phyloP scores from a whole-genome alignment of 2,113 vertebrate species.

The Micronycteris hirsuta region DNA sequence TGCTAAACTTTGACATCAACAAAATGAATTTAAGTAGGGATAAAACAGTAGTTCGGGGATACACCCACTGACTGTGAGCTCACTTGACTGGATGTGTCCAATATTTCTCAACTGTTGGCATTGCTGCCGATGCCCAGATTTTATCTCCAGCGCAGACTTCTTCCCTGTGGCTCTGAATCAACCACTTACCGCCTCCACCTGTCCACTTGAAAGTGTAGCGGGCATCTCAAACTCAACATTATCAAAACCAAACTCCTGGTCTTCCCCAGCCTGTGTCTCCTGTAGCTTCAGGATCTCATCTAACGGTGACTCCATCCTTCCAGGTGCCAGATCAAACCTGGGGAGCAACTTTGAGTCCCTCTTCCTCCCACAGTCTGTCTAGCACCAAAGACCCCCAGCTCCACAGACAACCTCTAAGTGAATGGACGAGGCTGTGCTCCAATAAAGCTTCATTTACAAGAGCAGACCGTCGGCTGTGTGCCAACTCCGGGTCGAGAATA shows the following conservation, averaged over 20 bases:
- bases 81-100: accelerated
- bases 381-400: background rate
- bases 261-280: background rate
- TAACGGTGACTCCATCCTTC: background rate
- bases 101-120: background rate
- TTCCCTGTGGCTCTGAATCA: background rate
- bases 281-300: background rate
- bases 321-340: background rate
- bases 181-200: background rate
- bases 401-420: background rate
- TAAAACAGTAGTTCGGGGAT: background rate
- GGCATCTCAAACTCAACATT: background rate
- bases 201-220: background rate
- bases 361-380: background rate
- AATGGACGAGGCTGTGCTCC: background rate
- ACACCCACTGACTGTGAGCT: background rate
- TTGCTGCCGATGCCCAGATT: too few species aligned
- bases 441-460: background rate
- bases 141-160: background rate
- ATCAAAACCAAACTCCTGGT: background rate
- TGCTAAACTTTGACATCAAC: background rate
- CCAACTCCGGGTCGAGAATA: background rate
- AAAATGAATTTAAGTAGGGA: background rate
- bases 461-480: background rate
- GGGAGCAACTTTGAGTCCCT: background rate